Conservation (phyloP, 2,797 vertebrate genomes). For the Melanotaenia boesemani region DNA sequence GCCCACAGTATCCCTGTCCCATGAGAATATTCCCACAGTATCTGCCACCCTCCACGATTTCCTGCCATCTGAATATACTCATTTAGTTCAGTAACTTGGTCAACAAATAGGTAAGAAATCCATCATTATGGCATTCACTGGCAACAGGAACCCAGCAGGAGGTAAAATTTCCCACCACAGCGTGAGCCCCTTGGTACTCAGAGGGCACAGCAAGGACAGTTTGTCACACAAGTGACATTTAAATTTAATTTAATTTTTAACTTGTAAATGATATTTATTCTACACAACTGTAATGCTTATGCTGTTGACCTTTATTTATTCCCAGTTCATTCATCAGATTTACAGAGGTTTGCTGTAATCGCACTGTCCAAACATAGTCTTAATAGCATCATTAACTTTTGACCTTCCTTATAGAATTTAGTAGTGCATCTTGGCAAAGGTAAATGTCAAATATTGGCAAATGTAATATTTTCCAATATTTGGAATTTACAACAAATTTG, state of each 20-base stretch:
- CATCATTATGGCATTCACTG: constrained; percentile 17
- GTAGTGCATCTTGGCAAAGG: background rate
- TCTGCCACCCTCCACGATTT: background rate
- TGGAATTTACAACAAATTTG: too few relatives aligned
- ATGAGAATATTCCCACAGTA: background rate
- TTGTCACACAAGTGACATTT: constrained; percentile 39
- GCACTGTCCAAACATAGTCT: background rate
- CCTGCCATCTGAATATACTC: constrained; percentile 12
- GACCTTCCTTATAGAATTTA: background rate
- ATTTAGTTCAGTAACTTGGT: constrained; percentile 15
- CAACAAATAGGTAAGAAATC: constrained; percentile 22
- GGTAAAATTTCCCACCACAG: background rate
- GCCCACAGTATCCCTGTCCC: background rate
- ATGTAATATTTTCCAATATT: background rate
- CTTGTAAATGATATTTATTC: constrained; percentile 28
- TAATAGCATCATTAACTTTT: background rate
- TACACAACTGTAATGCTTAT: constrained; percentile 29
- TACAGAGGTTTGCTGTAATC: constrained; percentile 2
- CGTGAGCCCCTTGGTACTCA: constrained; percentile 13
- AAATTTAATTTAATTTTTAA: constrained; percentile 30
- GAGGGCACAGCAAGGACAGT: constrained; percentile 3
- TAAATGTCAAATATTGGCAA: background rate
- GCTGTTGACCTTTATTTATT: constrained; percentile 34
- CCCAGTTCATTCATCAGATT: constrained; percentile 28
- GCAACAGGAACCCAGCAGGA: constrained; percentile 9